These are phyloP conservation scores for Lasioglossum pauxillum DNA, from an alignment of 2,888 invertebrate genomes.

Conservation along the genomic window DNA sequence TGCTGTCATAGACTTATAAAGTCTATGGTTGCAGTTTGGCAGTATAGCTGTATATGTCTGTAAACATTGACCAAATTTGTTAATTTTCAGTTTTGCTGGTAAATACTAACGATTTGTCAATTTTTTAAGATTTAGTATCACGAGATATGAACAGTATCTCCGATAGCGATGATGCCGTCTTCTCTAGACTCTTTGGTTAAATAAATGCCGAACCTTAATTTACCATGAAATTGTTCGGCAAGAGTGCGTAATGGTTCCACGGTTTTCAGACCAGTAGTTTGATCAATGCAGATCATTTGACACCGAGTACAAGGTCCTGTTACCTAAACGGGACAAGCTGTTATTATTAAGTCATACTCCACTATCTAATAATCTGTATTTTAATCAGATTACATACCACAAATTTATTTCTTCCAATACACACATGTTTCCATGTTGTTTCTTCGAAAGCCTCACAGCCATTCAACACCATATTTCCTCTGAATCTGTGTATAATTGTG, in stretches of 20 bases:
- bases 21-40: background rate
- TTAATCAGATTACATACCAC: constrained; percentile 85
- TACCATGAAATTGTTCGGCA: constrained; percentile 90
- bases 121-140: constrained; percentile 24
- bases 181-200: constrained; percentile 81
- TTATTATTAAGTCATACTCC: background rate
- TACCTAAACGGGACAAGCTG: constrained; percentile 85
- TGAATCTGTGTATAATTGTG: constrained; percentile 91
- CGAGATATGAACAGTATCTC: constrained; percentile 70
- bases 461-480: constrained; percentile 95
- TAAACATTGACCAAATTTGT: background rate
- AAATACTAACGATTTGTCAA: background rate
- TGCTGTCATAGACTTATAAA: too few species aligned
- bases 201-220: constrained; percentile 93
- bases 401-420: constrained; percentile 88
- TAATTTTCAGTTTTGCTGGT: background rate
- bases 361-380: background rate
- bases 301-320: constrained; percentile 95
- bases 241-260: constrained; percentile 92
- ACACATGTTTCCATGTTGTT: constrained; percentile 88
- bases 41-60: background rate
- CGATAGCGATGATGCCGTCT: constrained; percentile 72
- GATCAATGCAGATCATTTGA: constrained; percentile 98
- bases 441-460: constrained; percentile 91
- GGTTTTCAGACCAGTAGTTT: constrained; percentile 91